Evolutionary conservation across 2,113 vertebrate species (phyloP), one percentile per base, ranked within the genome.

Genomic region (Diadophis punctatus): DNA sequence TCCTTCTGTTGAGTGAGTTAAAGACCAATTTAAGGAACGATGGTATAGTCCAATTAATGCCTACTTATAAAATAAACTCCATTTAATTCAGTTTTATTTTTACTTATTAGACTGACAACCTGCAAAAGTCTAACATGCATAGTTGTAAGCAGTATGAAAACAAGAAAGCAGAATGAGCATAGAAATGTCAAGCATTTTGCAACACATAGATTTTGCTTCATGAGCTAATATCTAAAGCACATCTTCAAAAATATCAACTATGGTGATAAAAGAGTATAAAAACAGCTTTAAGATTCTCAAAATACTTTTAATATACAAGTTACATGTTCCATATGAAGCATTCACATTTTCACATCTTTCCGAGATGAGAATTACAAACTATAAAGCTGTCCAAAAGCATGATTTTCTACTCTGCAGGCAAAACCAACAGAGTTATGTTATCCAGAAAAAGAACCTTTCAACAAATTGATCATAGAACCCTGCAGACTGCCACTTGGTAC

Each of bases 271-370:
- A 90, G 49, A 94, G 92, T 89, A 95, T 56, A 48, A 94, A 96
- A 95, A 95, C 95, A 93, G 1, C 88, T 95, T 93, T 96, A 96
- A 95, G 25, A 92, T 94, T 96, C 96, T 96, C 93, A 91, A 94
- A 97, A 92, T 93, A 93, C 88, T 96, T 92, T 97, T 93, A 96
- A 96, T 96, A 96, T 51, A 94, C 12, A 95, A 95, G 5, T 94
- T 95, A 48, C 85, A 96, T 85, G 94, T 94, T 94, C 94, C 80
- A 88, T 91, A 92, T 89, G 63, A 94, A 95, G 87, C 94, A 94
- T 68, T 95, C 91, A 93, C 86, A 93, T 93, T 96, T 93, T 96
- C 93, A 88, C 95, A 89, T 91, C 43, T 89, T 85, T 58, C 95
- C 92, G 92, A 90, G 74, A 51, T 91, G 89, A 2, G 25, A 95